phyloP scores from a whole-genome alignment of 2,888 invertebrate species.

The Drosophila mulleri region DNA sequence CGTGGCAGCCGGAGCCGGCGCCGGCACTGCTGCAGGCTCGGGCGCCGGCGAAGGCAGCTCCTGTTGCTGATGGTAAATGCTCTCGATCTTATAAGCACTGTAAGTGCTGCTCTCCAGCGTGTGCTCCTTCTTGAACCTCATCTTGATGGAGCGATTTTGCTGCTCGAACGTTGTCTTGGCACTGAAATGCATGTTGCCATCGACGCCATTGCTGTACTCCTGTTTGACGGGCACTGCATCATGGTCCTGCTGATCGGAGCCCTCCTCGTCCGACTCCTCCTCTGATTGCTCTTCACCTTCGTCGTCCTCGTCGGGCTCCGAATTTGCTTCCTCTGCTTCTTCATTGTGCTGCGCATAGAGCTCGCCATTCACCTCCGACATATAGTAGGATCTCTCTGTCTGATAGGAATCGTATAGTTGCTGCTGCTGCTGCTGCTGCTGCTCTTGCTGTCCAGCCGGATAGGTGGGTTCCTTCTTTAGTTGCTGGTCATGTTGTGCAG shows the following conservation, averaged over 20 bases:
- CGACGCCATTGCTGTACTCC: slow-evolving; percentile 47
- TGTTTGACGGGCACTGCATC: slow-evolving; percentile 31
- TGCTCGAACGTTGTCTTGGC: slow-evolving; percentile 80
- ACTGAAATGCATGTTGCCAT: slow-evolving; percentile 77
- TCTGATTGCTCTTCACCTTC: slow-evolving; percentile 40
- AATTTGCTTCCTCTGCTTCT: slow-evolving; percentile 14
- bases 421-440: slow-evolving; percentile 18
- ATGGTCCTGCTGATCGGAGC: slow-evolving; percentile 31
- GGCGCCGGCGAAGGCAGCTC: slow-evolving; percentile 38
- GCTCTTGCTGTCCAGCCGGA: slow-evolving; percentile 31
- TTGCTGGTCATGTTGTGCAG: slow-evolving; percentile 6
- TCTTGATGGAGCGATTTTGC: slow-evolving; percentile 84
- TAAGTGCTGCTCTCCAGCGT: slow-evolving; percentile 81
- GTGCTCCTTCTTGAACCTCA: slow-evolving; percentile 84
- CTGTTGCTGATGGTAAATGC: slow-evolving; percentile 73
- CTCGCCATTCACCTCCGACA: slow-evolving; percentile 58
- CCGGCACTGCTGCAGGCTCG: slow-evolving; percentile 14
- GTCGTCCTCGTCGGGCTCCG: slow-evolving; percentile 24
- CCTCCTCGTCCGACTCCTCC: slow-evolving; percentile 43
- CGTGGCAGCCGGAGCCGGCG: slow-evolving; percentile 9
- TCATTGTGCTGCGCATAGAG: slow-evolving; percentile 44
- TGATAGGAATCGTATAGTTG: slow-evolving; percentile 53
- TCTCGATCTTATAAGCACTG: slow-evolving; percentile 83
- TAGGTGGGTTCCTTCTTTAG: slow-evolving; percentile 20
- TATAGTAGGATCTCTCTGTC: slow-evolving; percentile 61